Percentiles rank a stretch among this genome's conserved stretches.
Evolutionary conservation across 2,888 invertebrate genomes (phyloP).

Genomic region (Pandemis cinnamomeana): DNA sequence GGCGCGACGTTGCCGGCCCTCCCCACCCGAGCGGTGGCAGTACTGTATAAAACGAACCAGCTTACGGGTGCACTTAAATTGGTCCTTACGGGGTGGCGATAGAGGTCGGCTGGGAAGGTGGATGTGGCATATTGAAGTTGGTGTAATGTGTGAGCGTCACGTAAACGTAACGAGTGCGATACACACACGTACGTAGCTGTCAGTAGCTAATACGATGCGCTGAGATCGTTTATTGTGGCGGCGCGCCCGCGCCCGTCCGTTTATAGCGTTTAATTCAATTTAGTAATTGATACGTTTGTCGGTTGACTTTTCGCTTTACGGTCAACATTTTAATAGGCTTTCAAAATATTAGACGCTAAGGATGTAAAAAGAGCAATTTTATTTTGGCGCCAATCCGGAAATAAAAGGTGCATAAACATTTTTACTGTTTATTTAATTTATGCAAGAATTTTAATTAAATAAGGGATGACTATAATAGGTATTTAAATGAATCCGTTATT

Average conservation of each 20-base stretch:
- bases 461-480: background rate
- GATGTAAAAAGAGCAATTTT: conserved; percentile 21
- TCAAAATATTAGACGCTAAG: conserved; percentile 38
- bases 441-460: background rate
- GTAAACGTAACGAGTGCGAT: conserved; percentile 81
- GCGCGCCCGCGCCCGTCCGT: conserved; percentile 70
- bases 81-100: conserved; percentile 52
- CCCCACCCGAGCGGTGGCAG: conserved; percentile 78
- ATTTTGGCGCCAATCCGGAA: conserved; percentile 41
- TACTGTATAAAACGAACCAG: conserved; percentile 67
- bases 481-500: background rate
- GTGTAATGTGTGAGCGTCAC: conserved; percentile 76
- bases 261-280: conserved; percentile 83
- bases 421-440: conserved; percentile 6
- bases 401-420: background rate
- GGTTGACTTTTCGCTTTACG: conserved; percentile 65
- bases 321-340: conserved; percentile 45
- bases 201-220: conserved; percentile 83
- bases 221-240: conserved; percentile 80
- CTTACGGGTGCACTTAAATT: conserved; percentile 55
- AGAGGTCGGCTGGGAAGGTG: conserved; percentile 62
- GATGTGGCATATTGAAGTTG: conserved; percentile 58
- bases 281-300: conserved; percentile 82
- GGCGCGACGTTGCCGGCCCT: conserved; percentile 83
- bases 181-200: conserved; percentile 80